Percentiles rank a stretch among this genome's conserved stretches.
Evolutionary conservation across 2,888 invertebrate species (phyloP).

Genomic region (Epinotia bilunana): DNA sequence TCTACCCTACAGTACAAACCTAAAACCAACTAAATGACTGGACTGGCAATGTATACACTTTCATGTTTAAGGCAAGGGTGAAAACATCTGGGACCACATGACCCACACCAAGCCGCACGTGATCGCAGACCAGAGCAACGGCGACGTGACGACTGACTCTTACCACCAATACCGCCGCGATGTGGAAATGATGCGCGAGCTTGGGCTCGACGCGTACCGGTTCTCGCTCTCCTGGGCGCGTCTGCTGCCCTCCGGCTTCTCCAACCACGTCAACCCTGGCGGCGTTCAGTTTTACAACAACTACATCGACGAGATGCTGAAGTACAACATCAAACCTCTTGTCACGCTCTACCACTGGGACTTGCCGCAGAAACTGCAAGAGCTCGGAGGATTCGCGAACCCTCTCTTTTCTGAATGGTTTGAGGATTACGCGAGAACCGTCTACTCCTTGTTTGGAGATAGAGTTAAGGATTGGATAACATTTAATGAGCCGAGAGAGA

Average conservation of each 20-base stretch:
- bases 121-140: constrained; percentile 79
- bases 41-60: background rate
- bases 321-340: constrained; percentile 85
- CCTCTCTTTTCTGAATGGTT: constrained; percentile 75
- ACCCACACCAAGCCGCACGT: constrained; percentile 58
- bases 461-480: constrained; percentile 73
- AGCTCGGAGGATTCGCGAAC: constrained; percentile 81
- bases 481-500: constrained; percentile 72
- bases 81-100: constrained; percentile 44
- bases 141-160: constrained; percentile 84
- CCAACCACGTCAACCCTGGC: constrained; percentile 79
- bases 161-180: constrained; percentile 86
- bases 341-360: constrained; percentile 85
- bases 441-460: constrained; percentile 69
- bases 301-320: constrained; percentile 85
- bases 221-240: constrained; percentile 87
- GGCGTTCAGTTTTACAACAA: constrained; percentile 87
- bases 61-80: constrained; percentile 32
- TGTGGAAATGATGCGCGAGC: constrained; percentile 73
- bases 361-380: constrained; percentile 80
- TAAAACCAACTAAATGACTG: too few species aligned
- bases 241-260: constrained; percentile 83
- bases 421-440: constrained; percentile 76
- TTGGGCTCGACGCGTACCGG: constrained; percentile 77
- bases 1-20: too few species aligned